Conservation (phyloP, 2,888 invertebrate genomes). For the Arctia plantaginis region DNA sequence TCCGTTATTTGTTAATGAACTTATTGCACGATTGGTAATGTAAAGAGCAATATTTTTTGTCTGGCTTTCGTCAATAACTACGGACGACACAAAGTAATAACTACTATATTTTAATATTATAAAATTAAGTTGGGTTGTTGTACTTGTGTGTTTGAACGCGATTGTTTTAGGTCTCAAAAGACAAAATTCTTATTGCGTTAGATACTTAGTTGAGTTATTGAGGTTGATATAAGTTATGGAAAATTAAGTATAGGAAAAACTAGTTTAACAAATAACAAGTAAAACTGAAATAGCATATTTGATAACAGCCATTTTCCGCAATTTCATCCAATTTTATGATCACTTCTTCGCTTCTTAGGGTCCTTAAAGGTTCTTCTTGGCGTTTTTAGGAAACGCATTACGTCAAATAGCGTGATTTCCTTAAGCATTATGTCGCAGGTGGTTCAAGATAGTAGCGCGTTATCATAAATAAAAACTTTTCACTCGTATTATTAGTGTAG, state of each 20-base stretch:
- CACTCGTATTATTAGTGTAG: too few species aligned
- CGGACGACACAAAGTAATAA: not conserved
- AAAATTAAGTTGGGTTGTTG: not conserved
- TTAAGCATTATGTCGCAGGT: too few species aligned
- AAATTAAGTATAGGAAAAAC: too few species aligned
- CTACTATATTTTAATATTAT: too few species aligned
- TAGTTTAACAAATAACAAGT: not conserved
- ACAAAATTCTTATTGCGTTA: not conserved
- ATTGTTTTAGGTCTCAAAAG: not conserved
- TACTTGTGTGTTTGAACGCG: not conserved
- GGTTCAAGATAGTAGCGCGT: too few species aligned
- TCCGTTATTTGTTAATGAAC: not conserved
- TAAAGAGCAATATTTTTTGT: not conserved
- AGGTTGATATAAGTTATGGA: not conserved
- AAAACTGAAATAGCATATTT: not conserved
- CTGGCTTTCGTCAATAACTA: not conserved
- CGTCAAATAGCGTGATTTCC: too few species aligned
- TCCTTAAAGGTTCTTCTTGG: not conserved
- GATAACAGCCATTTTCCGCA: not conserved
- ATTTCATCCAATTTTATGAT: not conserved
- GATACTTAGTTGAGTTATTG: not conserved
- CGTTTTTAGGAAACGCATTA: not conserved
- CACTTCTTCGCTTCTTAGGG: not conserved
- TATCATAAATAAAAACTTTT: too few species aligned
- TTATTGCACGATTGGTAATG: not conserved